Evolutionary conservation across 2,797 vertebrate species (phyloP).

Genomic region (Kryptopterus vitreolus): DNA sequence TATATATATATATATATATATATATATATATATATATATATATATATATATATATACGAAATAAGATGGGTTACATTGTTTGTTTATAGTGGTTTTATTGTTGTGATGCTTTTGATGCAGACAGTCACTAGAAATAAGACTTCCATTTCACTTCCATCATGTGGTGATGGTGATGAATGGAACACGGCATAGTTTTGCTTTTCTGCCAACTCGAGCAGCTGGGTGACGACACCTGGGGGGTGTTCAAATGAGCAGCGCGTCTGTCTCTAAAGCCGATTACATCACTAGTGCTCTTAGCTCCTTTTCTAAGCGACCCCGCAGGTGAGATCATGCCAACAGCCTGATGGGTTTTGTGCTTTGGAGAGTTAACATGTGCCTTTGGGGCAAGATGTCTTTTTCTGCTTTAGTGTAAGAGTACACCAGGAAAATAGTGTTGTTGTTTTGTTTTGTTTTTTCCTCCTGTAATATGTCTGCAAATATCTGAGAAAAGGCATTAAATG

Average conservation of each 20-base stretch:
- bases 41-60: not conserved
- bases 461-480: too few species aligned
- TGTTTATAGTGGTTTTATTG: not conserved
- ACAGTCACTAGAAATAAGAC: not conserved
- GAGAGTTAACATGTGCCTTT: conserved; percentile 1
- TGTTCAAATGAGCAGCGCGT: conserved; percentile 77
- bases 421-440: not conserved
- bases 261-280: conserved; percentile 77
- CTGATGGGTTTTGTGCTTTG: conserved; percentile 16
- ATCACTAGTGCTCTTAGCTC: conserved; percentile 94
- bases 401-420: not conserved
- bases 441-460: too few species aligned
- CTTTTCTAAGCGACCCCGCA: conserved; percentile 74
- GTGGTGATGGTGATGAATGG: not conserved
- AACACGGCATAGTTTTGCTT: not conserved
- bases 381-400: not conserved
- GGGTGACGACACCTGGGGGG: conserved; percentile 62
- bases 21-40: not conserved
- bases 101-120: not conserved
- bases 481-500: too few species aligned
- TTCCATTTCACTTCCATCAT: not conserved
- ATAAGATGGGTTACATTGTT: not conserved
- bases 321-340: conserved; percentile 68
- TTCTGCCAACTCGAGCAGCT: conserved; percentile 64
- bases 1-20: not conserved